Evolutionary conservation across 2,797 vertebrate genomes (phyloP), one percentile per base, ranked within the genome.

Genomic region (Cygnus olor): DNA sequence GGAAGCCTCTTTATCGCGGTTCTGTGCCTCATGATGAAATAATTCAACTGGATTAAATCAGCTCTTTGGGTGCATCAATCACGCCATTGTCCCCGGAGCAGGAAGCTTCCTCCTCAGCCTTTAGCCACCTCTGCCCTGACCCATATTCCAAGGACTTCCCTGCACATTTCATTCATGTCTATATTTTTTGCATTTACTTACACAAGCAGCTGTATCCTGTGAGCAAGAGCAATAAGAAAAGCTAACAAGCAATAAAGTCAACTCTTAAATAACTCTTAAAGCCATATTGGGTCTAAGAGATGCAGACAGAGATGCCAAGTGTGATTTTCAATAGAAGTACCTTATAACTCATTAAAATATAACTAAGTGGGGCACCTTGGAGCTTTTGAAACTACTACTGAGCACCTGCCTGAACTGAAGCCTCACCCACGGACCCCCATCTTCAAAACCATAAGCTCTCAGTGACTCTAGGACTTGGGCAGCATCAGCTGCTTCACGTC

Each of bases 1-100:
- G 95, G 94, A 95, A 92, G 88, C 83, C 79, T 85, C 94, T 91
- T 96, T 95, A 96, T 95, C 86, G 24, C 27, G 0, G 90, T 65
- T 82, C 88, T 94, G 2, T 87, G 90, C 74, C 91, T 92, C 86
- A 90, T 9, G 88, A 96, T 95, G 93, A 95, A 95, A 96, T 96
- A 96, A 96, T 94, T 96, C 94, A 89, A 74, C n/a, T 93, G 96
- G 93, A 96, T 96, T 96, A 91, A 94, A 94, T 91, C 91, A 89
- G 90, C 30, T 93, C 88, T 90, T 65, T 30, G 74, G 85, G 57
- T 58, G 72, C 91, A 94, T 97, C 93, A 96, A 95, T 96, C 95
- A 96, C 3, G 5, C 80, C 10, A 89, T 95, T 96, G 94, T 96
- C 94, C 94, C 83, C 45, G 9, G 86, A 94, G 89, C 91, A 96